phyloP scores from a whole-genome alignment of 2,113 vertebrate species.

The Sorex fumeus region DNA sequence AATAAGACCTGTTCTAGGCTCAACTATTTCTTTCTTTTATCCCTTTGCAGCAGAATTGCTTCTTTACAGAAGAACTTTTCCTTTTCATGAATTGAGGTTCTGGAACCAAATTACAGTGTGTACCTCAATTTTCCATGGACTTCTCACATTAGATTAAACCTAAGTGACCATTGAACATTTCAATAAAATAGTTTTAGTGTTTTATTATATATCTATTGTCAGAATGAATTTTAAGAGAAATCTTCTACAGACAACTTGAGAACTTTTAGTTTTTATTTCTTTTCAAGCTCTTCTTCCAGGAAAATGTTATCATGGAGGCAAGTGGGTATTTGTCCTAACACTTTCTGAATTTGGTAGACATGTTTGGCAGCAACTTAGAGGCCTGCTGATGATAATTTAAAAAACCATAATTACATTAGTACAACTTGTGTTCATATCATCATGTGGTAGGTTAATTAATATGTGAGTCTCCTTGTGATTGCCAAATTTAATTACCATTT shows the following conservation, averaged over 20 bases:
- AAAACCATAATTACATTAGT: constrained; percentile 47
- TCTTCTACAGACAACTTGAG: background rate
- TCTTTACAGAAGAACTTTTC: background rate
- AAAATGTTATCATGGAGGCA: background rate
- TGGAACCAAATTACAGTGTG: background rate
- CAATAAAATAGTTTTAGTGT: background rate
- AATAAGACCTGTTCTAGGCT: background rate
- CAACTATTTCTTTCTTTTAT: background rate
- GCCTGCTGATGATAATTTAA: constrained; percentile 24
- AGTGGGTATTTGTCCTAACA: background rate
- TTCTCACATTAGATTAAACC: background rate
- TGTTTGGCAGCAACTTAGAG: background rate
- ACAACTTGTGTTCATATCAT: constrained; percentile 22
- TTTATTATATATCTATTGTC: background rate
- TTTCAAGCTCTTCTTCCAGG: constrained; percentile 45
- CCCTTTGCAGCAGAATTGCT: background rate
- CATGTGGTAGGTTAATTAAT: constrained; percentile 64
- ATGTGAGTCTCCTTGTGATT: constrained; percentile 11
- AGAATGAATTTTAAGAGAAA: background rate
- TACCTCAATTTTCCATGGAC: background rate
- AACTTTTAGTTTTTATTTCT: background rate
- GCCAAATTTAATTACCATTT: constrained; percentile 40
- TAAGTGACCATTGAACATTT: background rate
- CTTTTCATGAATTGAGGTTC: background rate
- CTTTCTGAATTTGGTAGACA: constrained; percentile 51